A percentile compares a stretch with the other conserved stretches of the same genome.
These are phyloP conservation scores for Grus americana DNA, from an alignment of 2,113 vertebrate species.

Conservation along the genomic window DNA sequence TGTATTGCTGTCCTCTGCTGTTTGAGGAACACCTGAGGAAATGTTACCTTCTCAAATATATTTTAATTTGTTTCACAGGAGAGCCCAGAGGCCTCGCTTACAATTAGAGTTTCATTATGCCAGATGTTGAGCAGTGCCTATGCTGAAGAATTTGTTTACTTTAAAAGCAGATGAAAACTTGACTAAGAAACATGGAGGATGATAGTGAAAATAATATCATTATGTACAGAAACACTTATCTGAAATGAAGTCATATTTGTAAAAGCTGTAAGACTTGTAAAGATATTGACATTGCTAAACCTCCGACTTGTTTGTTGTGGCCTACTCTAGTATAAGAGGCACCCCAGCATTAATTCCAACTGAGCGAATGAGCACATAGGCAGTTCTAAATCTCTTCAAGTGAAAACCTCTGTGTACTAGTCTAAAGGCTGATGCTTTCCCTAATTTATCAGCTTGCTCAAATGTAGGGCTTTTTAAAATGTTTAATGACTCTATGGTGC, in stretches of 20 bases:
- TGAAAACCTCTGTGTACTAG: background rate
- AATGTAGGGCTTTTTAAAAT: background rate
- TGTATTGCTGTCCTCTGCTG: background rate
- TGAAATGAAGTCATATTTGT: background rate
- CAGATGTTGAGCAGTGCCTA: background rate
- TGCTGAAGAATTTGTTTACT: background rate
- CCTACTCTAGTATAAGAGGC: background rate
- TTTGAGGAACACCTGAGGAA: background rate
- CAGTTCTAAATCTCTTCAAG: background rate
- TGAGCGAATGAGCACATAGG: background rate
- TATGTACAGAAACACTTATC: background rate
- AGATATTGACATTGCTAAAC: background rate
- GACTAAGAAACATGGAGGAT: background rate
- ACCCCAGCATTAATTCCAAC: background rate
- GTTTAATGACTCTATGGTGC: background rate
- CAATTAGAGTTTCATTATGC: background rate
- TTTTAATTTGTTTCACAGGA: background rate
- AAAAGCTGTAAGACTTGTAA: background rate
- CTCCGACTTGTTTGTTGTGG: background rate
- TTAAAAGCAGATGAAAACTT: background rate
- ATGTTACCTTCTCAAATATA: background rate
- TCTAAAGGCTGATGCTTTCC: background rate
- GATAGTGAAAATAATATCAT: background rate
- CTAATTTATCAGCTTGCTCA: background rate
- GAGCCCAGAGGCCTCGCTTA: background rate